A percentile compares a stretch with the other conserved stretches of the same genome.
phyloP scores from a whole-genome alignment of 1,140 invertebrate genomes.

The Venturia canescens region DNA sequence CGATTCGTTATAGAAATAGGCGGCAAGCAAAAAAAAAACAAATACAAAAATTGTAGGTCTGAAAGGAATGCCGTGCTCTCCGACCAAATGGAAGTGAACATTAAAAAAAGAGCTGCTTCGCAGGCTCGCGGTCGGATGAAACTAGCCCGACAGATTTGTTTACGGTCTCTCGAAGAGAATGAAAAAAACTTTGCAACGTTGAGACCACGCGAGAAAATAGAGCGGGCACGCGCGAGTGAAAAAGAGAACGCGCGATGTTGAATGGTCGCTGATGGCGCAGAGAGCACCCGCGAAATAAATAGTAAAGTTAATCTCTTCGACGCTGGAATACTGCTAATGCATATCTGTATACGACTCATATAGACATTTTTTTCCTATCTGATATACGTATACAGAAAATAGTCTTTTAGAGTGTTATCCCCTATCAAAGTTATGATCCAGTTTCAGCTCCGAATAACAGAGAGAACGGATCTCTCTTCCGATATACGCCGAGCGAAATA shows the following conservation, averaged over 20 bases:
- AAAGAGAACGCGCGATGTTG: not conserved
- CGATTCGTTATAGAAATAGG: not conserved
- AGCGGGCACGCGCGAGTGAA: no score
- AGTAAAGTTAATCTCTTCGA: constrained; percentile 57
- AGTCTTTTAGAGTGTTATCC: not conserved
- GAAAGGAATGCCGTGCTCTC: constrained; percentile 44
- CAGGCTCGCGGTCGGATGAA: not conserved
- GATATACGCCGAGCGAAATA: not conserved
- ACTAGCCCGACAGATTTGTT: constrained; percentile 52
- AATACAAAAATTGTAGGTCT: no score
- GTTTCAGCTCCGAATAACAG: not conserved
- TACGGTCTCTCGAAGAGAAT: constrained; percentile 48
- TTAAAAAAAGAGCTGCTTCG: constrained; percentile 2
- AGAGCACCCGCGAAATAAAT: constrained; percentile 48
- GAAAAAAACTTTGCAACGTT: constrained; percentile 46
- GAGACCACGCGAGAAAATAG: no score
- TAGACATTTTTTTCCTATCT: no score
- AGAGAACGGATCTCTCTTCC: not conserved
- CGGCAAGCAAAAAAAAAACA: constrained; percentile 8
- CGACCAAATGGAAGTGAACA: constrained; percentile 45
- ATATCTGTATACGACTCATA: not conserved
- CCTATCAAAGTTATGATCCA: constrained; percentile 28
- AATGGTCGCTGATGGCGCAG: constrained; percentile 49
- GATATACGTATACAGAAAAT: not conserved
- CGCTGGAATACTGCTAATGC: constrained; percentile 46